Evolutionary conservation across 53 echinoderm and acorn worm genomes (phyloP), one percentile per base, ranked within the genome.

Genomic region (Pentamera pediparva): DNA sequence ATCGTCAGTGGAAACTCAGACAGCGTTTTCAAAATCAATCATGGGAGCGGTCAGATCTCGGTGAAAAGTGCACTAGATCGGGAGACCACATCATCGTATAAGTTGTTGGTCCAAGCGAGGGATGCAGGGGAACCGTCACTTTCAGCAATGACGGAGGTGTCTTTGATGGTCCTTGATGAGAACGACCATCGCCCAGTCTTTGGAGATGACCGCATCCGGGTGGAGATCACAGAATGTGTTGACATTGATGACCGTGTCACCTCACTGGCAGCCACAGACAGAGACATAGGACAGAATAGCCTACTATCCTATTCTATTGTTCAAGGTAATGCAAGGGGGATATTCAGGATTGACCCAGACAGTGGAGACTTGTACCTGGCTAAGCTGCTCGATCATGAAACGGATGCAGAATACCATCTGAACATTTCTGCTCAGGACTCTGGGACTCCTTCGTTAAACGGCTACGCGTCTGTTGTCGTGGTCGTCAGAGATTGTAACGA

Each of bases 311-410:
- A 94, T 73, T 69, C 71, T 34, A 85, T 94, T 45, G 81, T 82
- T 7, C 78, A 74, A 52, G 95, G 95, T 22, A 91, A 94, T 32
- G 47, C 64, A 2, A 78, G 84, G 21, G 77, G 75, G 11, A 77
- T 79, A 7, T 94, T 94, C 71, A 75, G 85, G 33, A 56, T 94
- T 21, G 79, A 90, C 52, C 77, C 84, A 18, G 73, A 76, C 39
- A 69, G 77, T 76, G 95, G 95, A 54, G 50, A 56, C 39, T 39
- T 94, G 39, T 76, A 75, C 67, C 80, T 94, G 5, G 76, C 90
- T 43, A 87, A 87, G 76, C 35, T 84, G 32, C 76, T 94, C 34
- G 95, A 94, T 62, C 87, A 90, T 76, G 95, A 94, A 75, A 90
- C 90, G 17, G 73, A 79, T 45, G 76, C 84, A 3, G 74, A 61